Percentiles rank a stretch among this genome's conserved stretches.
phyloP scores from a whole-genome alignment of 2,888 invertebrate species.

The Caenorhabditis sulstoni region DNA sequence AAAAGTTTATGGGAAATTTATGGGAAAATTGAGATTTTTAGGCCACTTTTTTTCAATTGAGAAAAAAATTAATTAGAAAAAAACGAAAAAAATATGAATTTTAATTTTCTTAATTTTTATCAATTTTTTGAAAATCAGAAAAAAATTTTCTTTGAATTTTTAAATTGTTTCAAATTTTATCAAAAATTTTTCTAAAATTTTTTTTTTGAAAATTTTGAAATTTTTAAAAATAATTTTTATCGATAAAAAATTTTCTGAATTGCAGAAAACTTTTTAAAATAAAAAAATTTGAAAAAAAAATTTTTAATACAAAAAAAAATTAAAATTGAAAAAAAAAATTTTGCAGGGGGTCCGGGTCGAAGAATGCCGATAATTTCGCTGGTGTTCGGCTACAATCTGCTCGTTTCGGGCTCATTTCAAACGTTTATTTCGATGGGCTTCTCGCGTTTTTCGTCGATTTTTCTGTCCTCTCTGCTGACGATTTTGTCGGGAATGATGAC shows the following conservation, averaged over 20 bases:
- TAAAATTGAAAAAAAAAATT: neutral
- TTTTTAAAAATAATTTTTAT: slow-evolving; percentile 5
- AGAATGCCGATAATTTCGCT: slow-evolving; percentile 27
- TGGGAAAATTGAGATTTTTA: no score
- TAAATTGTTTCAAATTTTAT: neutral
- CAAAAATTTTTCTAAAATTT: neutral
- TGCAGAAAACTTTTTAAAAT: neutral
- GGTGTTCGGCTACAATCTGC: slow-evolving; percentile 18
- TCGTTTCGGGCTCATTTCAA: slow-evolving; percentile 24
- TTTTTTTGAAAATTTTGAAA: neutral
- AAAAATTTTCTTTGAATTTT: neutral
- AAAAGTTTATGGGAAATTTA: no score
- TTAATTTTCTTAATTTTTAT: neutral
- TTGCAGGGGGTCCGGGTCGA: no score
- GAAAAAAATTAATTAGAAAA: no score
- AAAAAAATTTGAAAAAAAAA: no score
- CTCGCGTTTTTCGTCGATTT: neutral
- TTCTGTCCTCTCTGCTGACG: slow-evolving; percentile 3
- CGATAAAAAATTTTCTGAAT: neutral
- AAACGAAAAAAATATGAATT: no score
- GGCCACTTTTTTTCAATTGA: no score
- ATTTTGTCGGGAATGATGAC: neutral
- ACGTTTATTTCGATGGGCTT: slow-evolving; percentile 8
- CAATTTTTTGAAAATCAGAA: neutral
- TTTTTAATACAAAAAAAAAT: slow-evolving; percentile 6